phyloP scores from a whole-genome alignment of 2,888 invertebrate genomes.

The Hartigia nigra region DNA sequence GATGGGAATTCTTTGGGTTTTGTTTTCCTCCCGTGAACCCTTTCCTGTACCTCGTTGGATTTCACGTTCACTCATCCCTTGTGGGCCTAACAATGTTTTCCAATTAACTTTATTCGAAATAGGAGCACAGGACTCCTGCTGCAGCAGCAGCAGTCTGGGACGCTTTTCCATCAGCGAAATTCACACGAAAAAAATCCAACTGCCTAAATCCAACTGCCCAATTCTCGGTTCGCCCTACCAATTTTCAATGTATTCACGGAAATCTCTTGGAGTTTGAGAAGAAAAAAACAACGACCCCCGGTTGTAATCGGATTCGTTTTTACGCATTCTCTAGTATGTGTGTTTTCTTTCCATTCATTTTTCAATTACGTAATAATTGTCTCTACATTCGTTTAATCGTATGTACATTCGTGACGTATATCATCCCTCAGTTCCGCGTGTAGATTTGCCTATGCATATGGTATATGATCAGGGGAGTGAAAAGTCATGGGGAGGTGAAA shows the following conservation, averaged over 20 bases:
- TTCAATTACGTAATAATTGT: background rate
- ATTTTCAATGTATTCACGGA: background rate
- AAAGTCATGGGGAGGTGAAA: background rate
- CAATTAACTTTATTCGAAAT: slow-evolving; percentile 63
- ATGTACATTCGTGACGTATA: background rate
- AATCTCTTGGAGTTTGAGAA: no score
- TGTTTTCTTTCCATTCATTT: background rate
- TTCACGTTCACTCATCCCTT: slow-evolving; percentile 8
- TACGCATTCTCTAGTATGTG: background rate
- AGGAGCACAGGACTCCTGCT: slow-evolving; percentile 21
- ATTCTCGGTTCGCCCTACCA: background rate
- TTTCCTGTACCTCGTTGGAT: background rate
- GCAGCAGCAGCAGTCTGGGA: slow-evolving; percentile 2
- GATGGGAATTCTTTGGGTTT: background rate
- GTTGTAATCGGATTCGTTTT: background rate
- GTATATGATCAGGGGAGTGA: background rate
- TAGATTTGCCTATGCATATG: background rate
- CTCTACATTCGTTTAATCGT: background rate
- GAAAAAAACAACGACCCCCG: background rate
- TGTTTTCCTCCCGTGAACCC: background rate
- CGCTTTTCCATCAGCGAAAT: slow-evolving; percentile 13
- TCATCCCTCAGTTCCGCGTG: background rate
- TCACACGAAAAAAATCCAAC: background rate
- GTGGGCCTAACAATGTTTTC: slow-evolving; percentile 52
- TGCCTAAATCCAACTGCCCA: background rate